These are phyloP conservation scores for Numenius phaeopus DNA, from an alignment of 2,797 vertebrate genomes.

Conservation along the genomic window DNA sequence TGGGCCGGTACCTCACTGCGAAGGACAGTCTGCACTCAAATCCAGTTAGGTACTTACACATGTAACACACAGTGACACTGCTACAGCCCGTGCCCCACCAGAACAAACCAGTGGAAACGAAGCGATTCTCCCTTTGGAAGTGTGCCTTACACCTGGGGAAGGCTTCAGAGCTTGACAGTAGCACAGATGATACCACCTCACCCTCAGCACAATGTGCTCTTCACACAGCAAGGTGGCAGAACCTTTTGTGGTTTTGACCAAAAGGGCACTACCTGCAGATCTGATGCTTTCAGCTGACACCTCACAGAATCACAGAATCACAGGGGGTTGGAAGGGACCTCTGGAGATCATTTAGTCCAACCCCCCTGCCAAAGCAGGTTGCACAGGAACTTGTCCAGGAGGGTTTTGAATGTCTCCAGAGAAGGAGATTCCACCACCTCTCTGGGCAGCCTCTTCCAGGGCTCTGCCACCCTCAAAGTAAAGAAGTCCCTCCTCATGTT, in stretches of 20 bases:
- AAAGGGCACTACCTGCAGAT: not conserved
- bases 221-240: not conserved
- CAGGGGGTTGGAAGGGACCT: too few species aligned
- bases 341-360: too few species aligned
- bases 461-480: too few species aligned
- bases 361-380: too few species aligned
- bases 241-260: not conserved
- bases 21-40: not conserved
- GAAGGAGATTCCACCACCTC: too few species aligned
- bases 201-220: not conserved
- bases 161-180: not conserved
- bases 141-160: not conserved
- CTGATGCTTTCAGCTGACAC: not conserved
- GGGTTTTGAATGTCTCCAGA: too few species aligned
- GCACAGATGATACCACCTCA: not conserved
- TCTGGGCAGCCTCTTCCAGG: too few species aligned
- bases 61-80: fast-evolving
- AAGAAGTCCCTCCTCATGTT: too few species aligned
- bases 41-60: not conserved
- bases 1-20: fast-evolving
- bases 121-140: not conserved
- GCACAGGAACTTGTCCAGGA: too few species aligned
- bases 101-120: not conserved
- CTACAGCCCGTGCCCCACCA: not conserved
- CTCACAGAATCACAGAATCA: too few species aligned